Evolutionary conservation across 2,113 vertebrate species (phyloP), one percentile per base, ranked within the genome.

Genomic region (Aspiorhynchus laticeps): DNA sequence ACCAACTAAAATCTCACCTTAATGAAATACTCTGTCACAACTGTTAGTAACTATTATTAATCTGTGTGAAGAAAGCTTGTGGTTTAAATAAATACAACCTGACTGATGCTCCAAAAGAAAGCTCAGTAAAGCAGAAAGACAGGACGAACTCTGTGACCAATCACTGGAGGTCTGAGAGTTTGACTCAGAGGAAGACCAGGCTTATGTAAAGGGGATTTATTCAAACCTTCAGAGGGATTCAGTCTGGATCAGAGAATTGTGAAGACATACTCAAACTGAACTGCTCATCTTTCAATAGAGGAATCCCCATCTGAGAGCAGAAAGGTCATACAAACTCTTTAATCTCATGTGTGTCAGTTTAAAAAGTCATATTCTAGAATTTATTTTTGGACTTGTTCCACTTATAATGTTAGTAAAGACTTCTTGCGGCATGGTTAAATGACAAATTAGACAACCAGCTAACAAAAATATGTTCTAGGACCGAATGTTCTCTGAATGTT

Each of bases 191-290:
- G 33, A 73, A 11, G 53, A 3, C 33, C 78, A 61, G 36, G 36
- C 61, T 28, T 65, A 46, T 81, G 24, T 31, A 46, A 81, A 65
- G n/a, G 4, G 38, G 80, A 81, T 81, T 81, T 81, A 31, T 31
- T 46, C 80, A 65, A 46, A 81, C 78, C 56, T 63, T 65, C 80
- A 81, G 38, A 41, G 59, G 78, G 59, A 65, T 65, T 63, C n/a
- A 28, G n/a, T 11, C 38, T 19, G 36, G 80, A 65, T 65, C n/a
- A 81, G 38, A 9, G 17, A 43, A 26, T 46, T 43, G 59, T 41
- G 36, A 8, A 80, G 56, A 80, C 33, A n/a, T 56, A 33, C 19
- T 56, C 31, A n/a, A 79, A 46, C 51, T 2, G 10, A 59, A 15
- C 28, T 21, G 4, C 75, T 31, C 2, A 3, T 77, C 46, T 78